phyloP scores from a whole-genome alignment of 35 echinoderm and acorn worm genomes.

The Strongylocentrotus purpuratus region DNA sequence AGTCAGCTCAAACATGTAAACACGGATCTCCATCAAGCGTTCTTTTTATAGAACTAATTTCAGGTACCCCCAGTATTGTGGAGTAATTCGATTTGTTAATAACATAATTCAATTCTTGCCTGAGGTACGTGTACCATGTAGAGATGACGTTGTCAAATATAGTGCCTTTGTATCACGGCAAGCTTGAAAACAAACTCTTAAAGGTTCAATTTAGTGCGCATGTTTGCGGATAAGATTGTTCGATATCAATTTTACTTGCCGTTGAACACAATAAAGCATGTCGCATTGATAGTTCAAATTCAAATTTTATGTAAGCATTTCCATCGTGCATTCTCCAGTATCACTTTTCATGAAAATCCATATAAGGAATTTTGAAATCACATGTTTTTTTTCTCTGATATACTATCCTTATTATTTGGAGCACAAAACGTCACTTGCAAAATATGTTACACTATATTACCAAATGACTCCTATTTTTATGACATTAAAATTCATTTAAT shows the following conservation, averaged over 20 bases:
- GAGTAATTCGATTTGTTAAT: slow-evolving; percentile 40
- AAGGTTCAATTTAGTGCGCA: neutral
- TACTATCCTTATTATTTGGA: too few species aligned
- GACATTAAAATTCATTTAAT: too few species aligned
- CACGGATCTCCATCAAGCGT: neutral
- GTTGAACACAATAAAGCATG: neutral
- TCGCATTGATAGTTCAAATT: neutral
- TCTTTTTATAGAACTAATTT: slow-evolving; percentile 43
- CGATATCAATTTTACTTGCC: too few species aligned
- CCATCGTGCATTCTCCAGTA: neutral
- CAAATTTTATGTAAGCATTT: neutral
- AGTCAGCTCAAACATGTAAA: neutral
- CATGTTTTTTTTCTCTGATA: too few species aligned
- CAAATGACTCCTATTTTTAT: too few species aligned
- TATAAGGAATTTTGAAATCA: too few species aligned
- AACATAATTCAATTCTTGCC: slow-evolving; percentile 44
- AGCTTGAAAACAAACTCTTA: neutral
- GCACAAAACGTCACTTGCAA: too few species aligned
- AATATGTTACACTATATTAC: too few species aligned
- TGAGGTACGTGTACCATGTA: neutral
- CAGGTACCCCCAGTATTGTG: slow-evolving; percentile 28
- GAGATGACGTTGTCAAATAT: slow-evolving; percentile 10
- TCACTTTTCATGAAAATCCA: neutral
- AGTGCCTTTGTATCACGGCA: neutral
- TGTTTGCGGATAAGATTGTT: neutral